phyloP scores from a whole-genome alignment of 1,140 invertebrate species.

The Drosophila santomea region DNA sequence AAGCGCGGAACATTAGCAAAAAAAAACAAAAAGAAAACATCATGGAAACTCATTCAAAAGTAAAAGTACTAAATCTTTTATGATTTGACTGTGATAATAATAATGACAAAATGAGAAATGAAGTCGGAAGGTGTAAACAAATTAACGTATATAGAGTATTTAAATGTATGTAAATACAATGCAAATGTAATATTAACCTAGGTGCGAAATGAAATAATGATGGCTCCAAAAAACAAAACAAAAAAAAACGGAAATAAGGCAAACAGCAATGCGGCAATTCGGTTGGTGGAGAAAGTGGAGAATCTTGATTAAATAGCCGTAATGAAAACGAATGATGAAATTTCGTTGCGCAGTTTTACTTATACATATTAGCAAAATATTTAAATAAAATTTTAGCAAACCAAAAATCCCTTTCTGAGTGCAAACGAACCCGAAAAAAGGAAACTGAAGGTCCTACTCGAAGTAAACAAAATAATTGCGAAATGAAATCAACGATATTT shows the following conservation, averaged over 20 bases:
- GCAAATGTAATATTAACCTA: slow-evolving; percentile 68
- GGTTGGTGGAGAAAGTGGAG: slow-evolving; percentile 44
- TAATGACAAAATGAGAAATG: slow-evolving; percentile 72
- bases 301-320: slow-evolving; percentile 55
- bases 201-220: slow-evolving; percentile 51
- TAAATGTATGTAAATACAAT: slow-evolving; percentile 70
- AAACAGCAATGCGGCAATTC: slow-evolving; percentile 34
- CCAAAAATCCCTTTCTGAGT: slow-evolving; percentile 63
- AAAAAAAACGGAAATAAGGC: slow-evolving; percentile 28
- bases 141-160: slow-evolving; percentile 78
- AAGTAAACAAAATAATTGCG: slow-evolving; percentile 25
- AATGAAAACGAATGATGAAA: slow-evolving; percentile 30
- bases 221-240: slow-evolving; percentile 27
- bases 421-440: slow-evolving; percentile 30
- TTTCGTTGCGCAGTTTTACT: slow-evolving; percentile 62
- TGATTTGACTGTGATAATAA: slow-evolving; percentile 84
- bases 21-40: slow-evolving; percentile 41
- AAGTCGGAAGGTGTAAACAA: slow-evolving; percentile 60
- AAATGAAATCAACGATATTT: slow-evolving; percentile 61
- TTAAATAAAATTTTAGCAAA: slow-evolving; percentile 78
- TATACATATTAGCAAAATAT: slow-evolving; percentile 83
- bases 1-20: slow-evolving; percentile 66
- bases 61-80: slow-evolving; percentile 84
- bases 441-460: slow-evolving; percentile 12
- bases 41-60: slow-evolving; percentile 84